Conservation (phyloP, 1,140 invertebrate genomes). For the Drosophila pruinosa region DNA sequence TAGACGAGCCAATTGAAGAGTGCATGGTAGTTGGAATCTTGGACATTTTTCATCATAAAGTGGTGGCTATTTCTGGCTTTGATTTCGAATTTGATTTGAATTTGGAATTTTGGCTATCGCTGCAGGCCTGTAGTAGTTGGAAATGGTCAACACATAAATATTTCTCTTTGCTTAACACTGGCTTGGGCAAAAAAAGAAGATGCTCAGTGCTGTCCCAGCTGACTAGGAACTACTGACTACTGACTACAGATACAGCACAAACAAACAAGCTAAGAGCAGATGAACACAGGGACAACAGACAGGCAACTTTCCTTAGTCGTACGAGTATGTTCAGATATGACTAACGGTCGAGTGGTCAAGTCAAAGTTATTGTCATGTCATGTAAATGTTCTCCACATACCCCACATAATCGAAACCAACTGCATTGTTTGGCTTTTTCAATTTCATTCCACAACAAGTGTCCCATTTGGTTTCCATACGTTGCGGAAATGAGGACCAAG, state of each 20-base stretch:
- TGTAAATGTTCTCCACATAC: conserved; percentile 48
- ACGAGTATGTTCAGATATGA: conserved; percentile 58
- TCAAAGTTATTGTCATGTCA: conserved; percentile 79
- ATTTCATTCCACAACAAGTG: conserved; percentile 44
- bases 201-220: conserved; percentile 7
- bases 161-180: conserved; percentile 69
- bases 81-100: conserved; percentile 80
- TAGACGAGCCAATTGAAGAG: conserved; percentile 19
- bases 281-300: neutral
- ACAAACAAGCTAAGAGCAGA: conserved; percentile 47
- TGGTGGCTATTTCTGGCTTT: conserved; percentile 50
- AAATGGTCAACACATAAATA: conserved; percentile 74
- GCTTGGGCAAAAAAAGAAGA: conserved; percentile 45
- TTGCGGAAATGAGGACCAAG: neutral
- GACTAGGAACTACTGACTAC: conserved; percentile 2
- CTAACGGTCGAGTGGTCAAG: conserved; percentile 76
- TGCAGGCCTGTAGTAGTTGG: conserved; percentile 37
- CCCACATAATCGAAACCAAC: neutral
- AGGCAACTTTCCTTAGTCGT: neutral
- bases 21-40: conserved; percentile 54
- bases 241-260: too few relatives aligned
- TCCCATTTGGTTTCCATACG: conserved; percentile 16
- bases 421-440: conserved; percentile 42
- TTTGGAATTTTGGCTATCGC: conserved; percentile 75
- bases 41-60: conserved; percentile 78